Conservation (phyloP, 1,140 invertebrate species). For the Aphaenogaster floridana region DNA sequence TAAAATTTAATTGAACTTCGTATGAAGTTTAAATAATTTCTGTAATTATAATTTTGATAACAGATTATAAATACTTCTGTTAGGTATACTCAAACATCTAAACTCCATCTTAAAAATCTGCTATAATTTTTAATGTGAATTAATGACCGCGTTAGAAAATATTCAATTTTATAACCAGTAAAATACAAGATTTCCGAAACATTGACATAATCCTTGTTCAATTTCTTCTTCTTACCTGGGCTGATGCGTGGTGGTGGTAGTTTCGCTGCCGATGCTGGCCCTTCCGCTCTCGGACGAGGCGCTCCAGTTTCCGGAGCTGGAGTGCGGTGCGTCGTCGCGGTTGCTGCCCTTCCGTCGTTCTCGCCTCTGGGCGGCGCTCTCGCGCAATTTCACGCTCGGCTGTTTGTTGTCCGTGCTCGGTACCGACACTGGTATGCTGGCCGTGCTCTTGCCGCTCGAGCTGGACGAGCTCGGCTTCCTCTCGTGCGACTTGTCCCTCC, state of each 20-base stretch:
- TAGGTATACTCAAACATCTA: background rate
- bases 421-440: conserved; percentile 87
- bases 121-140: background rate
- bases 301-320: conserved; percentile 97
- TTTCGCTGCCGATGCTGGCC: conserved; percentile 93
- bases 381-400: conserved; percentile 90
- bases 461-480: conserved; percentile 93
- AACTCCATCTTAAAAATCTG: background rate
- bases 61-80: background rate
- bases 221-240: conserved; percentile 88
- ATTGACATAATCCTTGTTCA: background rate
- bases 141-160: background rate
- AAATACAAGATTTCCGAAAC: background rate
- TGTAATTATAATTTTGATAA: background rate
- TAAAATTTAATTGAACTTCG: background rate
- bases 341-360: conserved; percentile 87
- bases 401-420: conserved; percentile 72
- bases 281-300: conserved; percentile 95
- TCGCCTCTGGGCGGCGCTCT: conserved; percentile 90
- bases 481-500: conserved; percentile 89
- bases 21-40: background rate
- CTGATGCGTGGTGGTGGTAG: conserved; percentile 91
- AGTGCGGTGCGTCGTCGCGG: conserved; percentile 92
- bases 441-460: conserved; percentile 84
- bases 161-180: background rate